These are phyloP conservation scores for Drosophila sp. DNA, from an alignment of 1,140 invertebrate genomes.

Conservation along the genomic window DNA sequence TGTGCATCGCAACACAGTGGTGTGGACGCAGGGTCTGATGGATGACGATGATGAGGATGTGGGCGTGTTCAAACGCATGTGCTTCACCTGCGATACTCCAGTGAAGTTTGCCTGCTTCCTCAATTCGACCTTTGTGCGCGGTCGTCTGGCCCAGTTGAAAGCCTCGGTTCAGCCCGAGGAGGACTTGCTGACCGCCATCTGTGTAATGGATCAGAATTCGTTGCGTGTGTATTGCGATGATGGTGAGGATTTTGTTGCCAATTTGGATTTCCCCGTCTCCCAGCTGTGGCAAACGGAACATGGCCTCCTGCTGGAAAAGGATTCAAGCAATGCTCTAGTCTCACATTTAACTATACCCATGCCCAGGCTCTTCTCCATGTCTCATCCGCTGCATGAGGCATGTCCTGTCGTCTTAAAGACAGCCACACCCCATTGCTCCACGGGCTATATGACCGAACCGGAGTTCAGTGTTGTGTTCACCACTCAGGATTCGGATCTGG, in stretches of 20 bases:
- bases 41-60: constrained; percentile 57
- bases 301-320: constrained; percentile 90
- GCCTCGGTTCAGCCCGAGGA: constrained; percentile 55
- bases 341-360: constrained; percentile 82
- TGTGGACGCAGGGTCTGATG: constrained; percentile 86
- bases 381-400: constrained; percentile 95
- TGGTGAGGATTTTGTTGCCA: constrained; percentile 92
- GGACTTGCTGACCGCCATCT: constrained; percentile 67
- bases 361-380: constrained; percentile 91
- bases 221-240: constrained; percentile 91
- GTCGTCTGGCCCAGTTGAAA: constrained; percentile 72
- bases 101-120: constrained; percentile 92
- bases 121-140: constrained; percentile 88
- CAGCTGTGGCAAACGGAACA: constrained; percentile 90
- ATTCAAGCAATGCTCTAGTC: constrained; percentile 77
- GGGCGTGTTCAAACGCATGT: constrained; percentile 85
- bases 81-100: constrained; percentile 91
- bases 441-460: constrained; percentile 86
- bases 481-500: constrained; percentile 86
- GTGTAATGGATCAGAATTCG: constrained; percentile 86
- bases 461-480: constrained; percentile 86
- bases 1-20: constrained; percentile 91
- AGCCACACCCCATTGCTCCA: constrained; percentile 58
- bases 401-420: constrained; percentile 90
- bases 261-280: constrained; percentile 93